A percentile compares a stretch with the other conserved stretches of the same genome.
Evolutionary conservation across 1,140 invertebrate species (phyloP).

Genomic region (Drosophila parabipectinata): DNA sequence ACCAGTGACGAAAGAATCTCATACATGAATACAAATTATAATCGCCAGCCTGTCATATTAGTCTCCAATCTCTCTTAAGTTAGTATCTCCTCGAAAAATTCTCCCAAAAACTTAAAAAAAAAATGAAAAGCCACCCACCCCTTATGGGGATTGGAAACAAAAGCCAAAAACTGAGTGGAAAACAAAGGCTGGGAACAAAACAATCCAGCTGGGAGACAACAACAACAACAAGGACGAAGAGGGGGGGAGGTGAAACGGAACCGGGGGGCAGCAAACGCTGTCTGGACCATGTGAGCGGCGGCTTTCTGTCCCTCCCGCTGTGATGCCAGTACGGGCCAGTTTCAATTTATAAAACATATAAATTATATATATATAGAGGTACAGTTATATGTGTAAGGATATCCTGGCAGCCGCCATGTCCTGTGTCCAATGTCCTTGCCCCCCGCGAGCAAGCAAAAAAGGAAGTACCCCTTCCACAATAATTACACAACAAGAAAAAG

Average conservation of each 20-base stretch:
- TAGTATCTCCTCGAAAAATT: not conserved
- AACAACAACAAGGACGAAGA: too few relatives aligned
- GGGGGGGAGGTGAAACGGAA: not conserved
- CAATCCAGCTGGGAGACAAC: slow-evolving; percentile 50
- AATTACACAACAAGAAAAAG: slow-evolving; percentile 4
- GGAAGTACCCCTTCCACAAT: slow-evolving; percentile 6
- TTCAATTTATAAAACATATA: slow-evolving; percentile 43
- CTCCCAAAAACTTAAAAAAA: slow-evolving; percentile 7
- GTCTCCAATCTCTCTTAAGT: too few relatives aligned
- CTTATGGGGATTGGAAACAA: slow-evolving; percentile 38
- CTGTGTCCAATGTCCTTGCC: slow-evolving; percentile 36
- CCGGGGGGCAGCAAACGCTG: not conserved
- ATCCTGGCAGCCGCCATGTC: slow-evolving; percentile 23
- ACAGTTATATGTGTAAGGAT: too few relatives aligned
- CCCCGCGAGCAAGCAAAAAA: slow-evolving; percentile 16
- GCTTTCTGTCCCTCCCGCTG: slow-evolving; percentile 50
- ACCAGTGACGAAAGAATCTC: too few relatives aligned
- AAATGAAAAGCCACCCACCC: slow-evolving; percentile 46
- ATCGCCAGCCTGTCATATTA: too few relatives aligned
- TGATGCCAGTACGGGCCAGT: slow-evolving; percentile 45
- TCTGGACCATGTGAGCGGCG: slow-evolving; percentile 42
- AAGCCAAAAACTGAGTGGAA: slow-evolving; percentile 66
- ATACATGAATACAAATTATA: too few relatives aligned
- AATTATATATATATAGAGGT: not conserved
- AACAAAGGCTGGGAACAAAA: slow-evolving; percentile 80